These are phyloP conservation scores for Drosophila longiperda DNA, from an alignment of 2,888 invertebrate genomes.

Conservation along the genomic window DNA sequence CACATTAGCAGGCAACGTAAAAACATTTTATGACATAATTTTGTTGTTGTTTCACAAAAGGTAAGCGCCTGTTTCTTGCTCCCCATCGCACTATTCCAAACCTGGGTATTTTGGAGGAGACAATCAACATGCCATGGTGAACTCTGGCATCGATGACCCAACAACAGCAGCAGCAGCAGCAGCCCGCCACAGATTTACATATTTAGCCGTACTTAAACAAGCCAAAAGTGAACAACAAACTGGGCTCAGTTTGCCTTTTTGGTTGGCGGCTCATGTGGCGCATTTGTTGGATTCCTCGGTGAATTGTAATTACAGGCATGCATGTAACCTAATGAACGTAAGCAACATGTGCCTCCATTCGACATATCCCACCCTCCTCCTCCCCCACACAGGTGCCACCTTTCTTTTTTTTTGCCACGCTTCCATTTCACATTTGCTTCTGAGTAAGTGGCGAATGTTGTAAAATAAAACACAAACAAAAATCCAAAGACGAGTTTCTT, in stretches of 20 bases:
- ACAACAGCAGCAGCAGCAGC: constrained; percentile 7
- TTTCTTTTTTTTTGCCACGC: neutral
- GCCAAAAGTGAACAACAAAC: constrained; percentile 8
- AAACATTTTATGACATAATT: constrained; percentile 78
- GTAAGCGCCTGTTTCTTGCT: constrained; percentile 31
- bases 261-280: constrained; percentile 30
- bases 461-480: constrained; percentile 49
- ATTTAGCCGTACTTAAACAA: constrained; percentile 26
- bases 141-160: constrained; percentile 64
- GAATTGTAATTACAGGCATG: constrained; percentile 79
- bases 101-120: constrained; percentile 8
- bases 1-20: constrained; percentile 61
- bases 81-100: neutral
- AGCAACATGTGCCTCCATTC: constrained; percentile 48
- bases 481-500: constrained; percentile 15
- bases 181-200: constrained; percentile 39
- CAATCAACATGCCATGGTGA: constrained; percentile 48
- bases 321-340: constrained; percentile 63
- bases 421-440: constrained; percentile 20
- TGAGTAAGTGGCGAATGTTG: constrained; percentile 72
- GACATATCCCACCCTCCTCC: neutral
- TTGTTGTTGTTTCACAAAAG: constrained; percentile 59
- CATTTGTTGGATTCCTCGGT: constrained; percentile 59
- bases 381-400: neutral
- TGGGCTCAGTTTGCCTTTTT: constrained; percentile 21